Percentiles rank a stretch among this genome's conserved stretches.
Conservation (phyloP, 2,888 invertebrate genomes). For the Drosophila formosana region DNA sequence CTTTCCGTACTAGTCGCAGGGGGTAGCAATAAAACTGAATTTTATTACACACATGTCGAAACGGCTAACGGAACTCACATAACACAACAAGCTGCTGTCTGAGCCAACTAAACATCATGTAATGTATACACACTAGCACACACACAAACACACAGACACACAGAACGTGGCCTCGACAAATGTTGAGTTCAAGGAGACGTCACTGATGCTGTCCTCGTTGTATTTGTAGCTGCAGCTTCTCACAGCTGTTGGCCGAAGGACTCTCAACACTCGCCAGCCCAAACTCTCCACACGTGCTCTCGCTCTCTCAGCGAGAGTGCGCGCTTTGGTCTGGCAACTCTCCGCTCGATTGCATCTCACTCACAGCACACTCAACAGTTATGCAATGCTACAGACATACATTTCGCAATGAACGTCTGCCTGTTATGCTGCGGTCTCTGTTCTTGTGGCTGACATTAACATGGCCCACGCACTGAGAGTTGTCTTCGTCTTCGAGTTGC, state of each 20-base stretch:
- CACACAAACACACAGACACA: neutral
- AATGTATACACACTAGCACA: slow-evolving; percentile 1
- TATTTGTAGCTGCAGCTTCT: slow-evolving; percentile 55
- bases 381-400: slow-evolving; percentile 64
- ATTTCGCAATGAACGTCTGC: neutral
- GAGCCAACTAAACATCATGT: slow-evolving; percentile 40
- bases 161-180: slow-evolving; percentile 68
- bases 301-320: slow-evolving; percentile 38
- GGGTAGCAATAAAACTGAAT: slow-evolving; percentile 38
- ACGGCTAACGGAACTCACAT: slow-evolving; percentile 40
- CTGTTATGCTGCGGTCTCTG: slow-evolving; percentile 33
- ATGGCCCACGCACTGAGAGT: slow-evolving; percentile 3
- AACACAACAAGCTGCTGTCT: slow-evolving; percentile 46
- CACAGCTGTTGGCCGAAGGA: slow-evolving; percentile 72
- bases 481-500: neutral
- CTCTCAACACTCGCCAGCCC: slow-evolving; percentile 24
- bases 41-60: slow-evolving; percentile 49
- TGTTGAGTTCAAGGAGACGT: slow-evolving; percentile 81
- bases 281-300: slow-evolving; percentile 32
- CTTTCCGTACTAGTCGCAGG: slow-evolving; percentile 21
- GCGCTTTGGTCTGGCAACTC: slow-evolving; percentile 38
- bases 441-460: slow-evolving; percentile 22
- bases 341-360: slow-evolving; percentile 39
- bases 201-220: slow-evolving; percentile 56
- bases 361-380: slow-evolving; percentile 64